A percentile compares a stretch with the other conserved stretches of the same genome.
phyloP scores from a whole-genome alignment of 2,888 invertebrate genomes.

The Ceraclea dissimilis region DNA sequence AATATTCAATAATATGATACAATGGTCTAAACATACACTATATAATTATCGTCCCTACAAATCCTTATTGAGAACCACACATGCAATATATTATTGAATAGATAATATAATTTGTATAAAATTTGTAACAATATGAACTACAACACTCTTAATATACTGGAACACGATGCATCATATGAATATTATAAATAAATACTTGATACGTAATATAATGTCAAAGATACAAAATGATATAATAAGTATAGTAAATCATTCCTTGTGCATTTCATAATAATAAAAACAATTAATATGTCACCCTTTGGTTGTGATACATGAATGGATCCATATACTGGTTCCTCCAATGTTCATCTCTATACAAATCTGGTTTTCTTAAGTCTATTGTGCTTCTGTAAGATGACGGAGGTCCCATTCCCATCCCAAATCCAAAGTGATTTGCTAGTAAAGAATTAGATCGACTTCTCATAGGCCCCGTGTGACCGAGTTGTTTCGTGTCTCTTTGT shows the following conservation, averaged over 20 bases:
- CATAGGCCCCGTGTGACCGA: conserved; percentile 22
- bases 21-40: not conserved
- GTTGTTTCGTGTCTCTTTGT: conserved; percentile 13
- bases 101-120: too few relatives aligned
- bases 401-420: conserved; percentile 9
- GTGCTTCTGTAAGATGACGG: conserved; percentile 38
- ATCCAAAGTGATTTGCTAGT: conserved; percentile 17
- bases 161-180: too few relatives aligned
- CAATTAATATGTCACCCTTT: conserved; percentile 24
- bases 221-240: conserved; percentile 5
- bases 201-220: too few relatives aligned
- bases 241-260: not conserved
- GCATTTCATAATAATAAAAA: not conserved
- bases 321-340: conserved; percentile 20
- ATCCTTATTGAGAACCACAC: conserved; percentile 22
- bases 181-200: too few relatives aligned
- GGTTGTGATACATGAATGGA: conserved; percentile 28
- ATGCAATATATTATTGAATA: not conserved
- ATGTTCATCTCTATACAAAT: conserved; percentile 30
- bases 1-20: conserved; percentile 1
- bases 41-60: not conserved
- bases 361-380: conserved; percentile 40
- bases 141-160: too few relatives aligned
- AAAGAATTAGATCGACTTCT: conserved; percentile 26
- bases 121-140: too few relatives aligned